A percentile compares a stretch with the other conserved stretches of the same genome.
Evolutionary conservation across 2,888 invertebrate species (phyloP).

Genomic region (Drosophila monieri): DNA sequence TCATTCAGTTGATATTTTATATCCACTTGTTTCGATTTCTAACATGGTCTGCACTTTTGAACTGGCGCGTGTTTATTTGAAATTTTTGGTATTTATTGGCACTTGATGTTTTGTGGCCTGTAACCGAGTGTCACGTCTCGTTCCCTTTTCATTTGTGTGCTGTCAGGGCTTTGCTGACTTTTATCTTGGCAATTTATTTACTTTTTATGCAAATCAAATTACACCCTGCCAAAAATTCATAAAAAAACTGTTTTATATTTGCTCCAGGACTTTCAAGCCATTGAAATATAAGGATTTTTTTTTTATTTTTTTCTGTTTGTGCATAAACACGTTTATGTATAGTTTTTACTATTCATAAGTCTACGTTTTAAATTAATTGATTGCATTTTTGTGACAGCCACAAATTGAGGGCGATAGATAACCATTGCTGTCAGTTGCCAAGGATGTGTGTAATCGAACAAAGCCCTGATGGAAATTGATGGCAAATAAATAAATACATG

Average conservation of each 20-base stretch:
- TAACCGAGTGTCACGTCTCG: conserved; percentile 28
- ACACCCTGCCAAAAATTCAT: conserved; percentile 39
- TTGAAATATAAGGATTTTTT: conserved; percentile 53
- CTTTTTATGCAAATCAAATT: conserved; percentile 71
- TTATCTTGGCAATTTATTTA: conserved; percentile 69
- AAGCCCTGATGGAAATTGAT: conserved; percentile 14
- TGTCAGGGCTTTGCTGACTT: conserved; percentile 44
- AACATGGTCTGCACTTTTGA: conserved; percentile 3
- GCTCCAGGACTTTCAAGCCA: conserved; percentile 27
- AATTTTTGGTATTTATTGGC: conserved; percentile 63
- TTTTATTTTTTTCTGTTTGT: neutral
- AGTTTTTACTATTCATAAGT: conserved; percentile 15
- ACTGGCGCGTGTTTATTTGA: conserved; percentile 48
- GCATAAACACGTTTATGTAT: conserved; percentile 6
- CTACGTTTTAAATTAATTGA: conserved; percentile 58
- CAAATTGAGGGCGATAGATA: conserved; percentile 18
- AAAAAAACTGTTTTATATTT: conserved; percentile 27
- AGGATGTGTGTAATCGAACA: conserved; percentile 6
- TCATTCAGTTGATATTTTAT: conserved; percentile 23
- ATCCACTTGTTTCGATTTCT: conserved; percentile 26
- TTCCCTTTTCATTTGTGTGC: conserved; percentile 15
- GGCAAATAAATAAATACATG: neutral
- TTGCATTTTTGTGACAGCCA: conserved; percentile 54
- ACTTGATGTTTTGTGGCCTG: conserved; percentile 43
- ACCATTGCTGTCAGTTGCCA: neutral